These are phyloP conservation scores for Toxotes chatareus DNA, from an alignment of 2,113 vertebrate species.

Conservation along the genomic window DNA sequence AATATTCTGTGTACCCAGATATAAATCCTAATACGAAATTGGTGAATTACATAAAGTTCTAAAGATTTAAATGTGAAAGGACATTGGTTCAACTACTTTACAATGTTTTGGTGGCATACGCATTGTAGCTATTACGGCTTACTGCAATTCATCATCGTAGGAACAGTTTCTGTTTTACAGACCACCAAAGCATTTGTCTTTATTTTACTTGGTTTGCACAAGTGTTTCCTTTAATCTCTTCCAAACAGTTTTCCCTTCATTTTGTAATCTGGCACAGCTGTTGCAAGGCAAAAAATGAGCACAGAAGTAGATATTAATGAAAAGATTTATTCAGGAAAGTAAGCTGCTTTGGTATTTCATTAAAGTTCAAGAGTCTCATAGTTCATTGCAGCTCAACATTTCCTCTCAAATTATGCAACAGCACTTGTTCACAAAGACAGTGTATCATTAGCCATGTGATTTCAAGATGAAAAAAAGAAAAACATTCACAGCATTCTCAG, in stretches of 20 bases:
- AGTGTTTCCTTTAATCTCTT: neutral
- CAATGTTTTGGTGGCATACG: neutral
- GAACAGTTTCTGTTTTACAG: neutral
- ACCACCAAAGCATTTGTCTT: neutral
- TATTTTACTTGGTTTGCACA: neutral
- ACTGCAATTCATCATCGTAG: neutral
- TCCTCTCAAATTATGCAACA: neutral
- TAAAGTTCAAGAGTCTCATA: slow-evolving; percentile 4
- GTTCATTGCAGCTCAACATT: neutral
- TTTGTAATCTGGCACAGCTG: neutral
- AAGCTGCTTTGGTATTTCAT: neutral
- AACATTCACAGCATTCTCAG: neutral
- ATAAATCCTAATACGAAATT: neutral
- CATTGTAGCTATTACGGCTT: neutral
- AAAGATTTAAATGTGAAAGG: neutral
- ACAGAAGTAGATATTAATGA: neutral
- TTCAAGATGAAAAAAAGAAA: neutral
- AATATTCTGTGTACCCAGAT: neutral
- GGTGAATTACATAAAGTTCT: no score
- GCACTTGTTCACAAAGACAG: neutral
- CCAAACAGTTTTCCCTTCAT: neutral
- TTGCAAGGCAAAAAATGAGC: neutral
- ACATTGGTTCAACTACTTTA: neutral
- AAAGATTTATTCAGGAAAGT: slow-evolving; percentile 7
- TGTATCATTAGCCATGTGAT: neutral